These are phyloP conservation scores for Aldabrachelys gigantea DNA, from an alignment of 2,113 vertebrate species.

Conservation along the genomic window DNA sequence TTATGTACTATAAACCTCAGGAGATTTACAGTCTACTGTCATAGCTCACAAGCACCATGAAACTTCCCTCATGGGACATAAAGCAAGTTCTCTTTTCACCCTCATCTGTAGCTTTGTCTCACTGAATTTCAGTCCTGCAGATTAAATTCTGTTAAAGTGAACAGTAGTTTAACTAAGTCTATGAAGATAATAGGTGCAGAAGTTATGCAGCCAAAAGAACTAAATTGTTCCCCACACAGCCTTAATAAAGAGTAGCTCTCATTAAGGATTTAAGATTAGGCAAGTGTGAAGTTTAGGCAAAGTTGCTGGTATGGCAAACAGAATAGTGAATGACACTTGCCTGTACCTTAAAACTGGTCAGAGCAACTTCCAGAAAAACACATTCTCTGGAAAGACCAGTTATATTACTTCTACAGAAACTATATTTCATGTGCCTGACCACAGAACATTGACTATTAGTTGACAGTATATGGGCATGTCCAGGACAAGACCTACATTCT, in stretches of 20 bases:
- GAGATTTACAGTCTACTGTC: background rate
- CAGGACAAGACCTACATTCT: background rate
- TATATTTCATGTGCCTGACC: background rate
- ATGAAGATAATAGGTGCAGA: background rate
- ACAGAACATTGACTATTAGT: background rate
- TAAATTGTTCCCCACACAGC: background rate
- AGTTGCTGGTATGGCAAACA: background rate
- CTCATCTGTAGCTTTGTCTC: background rate
- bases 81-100: background rate
- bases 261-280: background rate
- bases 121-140: background rate
- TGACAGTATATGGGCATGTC: background rate
- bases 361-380: background rate
- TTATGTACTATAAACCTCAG: background rate
- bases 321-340: background rate
- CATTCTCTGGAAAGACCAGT: background rate
- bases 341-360: background rate
- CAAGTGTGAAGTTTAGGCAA: background rate
- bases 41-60: background rate
- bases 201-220: background rate
- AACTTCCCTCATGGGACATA: background rate
- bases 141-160: background rate
- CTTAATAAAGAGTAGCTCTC: background rate
- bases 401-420: background rate
- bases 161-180: background rate